Base-by-base conservation (phyloP, 1,140 invertebrate species). In the Mamestra configurata region DNA sequence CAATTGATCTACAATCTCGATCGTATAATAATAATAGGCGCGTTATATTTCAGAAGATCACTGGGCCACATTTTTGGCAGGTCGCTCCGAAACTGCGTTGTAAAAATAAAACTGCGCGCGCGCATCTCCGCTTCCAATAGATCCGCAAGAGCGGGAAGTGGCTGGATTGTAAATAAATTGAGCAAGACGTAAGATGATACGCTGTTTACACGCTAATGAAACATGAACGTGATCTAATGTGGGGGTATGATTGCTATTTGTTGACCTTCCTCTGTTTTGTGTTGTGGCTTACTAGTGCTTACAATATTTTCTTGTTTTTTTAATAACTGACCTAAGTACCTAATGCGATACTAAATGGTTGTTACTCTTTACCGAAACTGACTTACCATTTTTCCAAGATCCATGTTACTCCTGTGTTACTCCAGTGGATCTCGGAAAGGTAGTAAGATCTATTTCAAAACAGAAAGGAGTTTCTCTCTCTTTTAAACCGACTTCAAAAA, bases 61-160 rank as follows among this genome's bases (percentile, higher is more conserved):
- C 79, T 90, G 83, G 90, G 90, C 70, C 88, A 88, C 76, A 91
- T 92, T 82, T 82, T 93, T 93, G 92, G 92, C 92, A 93, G 89
- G 90, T 88, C 90, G 88, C 77, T 55, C 80, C 49, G 80, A 82
- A 77, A 49, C 27, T 83, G 68, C 72, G 55, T 68, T 59, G 76
- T 73, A 83, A 87, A 84, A 86, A 88, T 86, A 89, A 80, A 43
- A 22, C 51, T 57, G 66, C 82, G 84, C 79, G 51, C 75, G 75
- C 68, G 64, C 75, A 75, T 55, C 55, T 79, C 57, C 71, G 46
- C 70, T 73, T 49, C 72, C 49, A 66, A 68, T 70, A 70, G 66
- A 70, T 70, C 66, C 66, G 66, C 40, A 46, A 10, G 13, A 20
- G 61, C 66, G 66, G 66, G 66, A 70, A 70, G 66, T 70, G 66